phyloP scores from a whole-genome alignment of 2,113 vertebrate genomes.

The Chroicocephalus ridibundus region DNA sequence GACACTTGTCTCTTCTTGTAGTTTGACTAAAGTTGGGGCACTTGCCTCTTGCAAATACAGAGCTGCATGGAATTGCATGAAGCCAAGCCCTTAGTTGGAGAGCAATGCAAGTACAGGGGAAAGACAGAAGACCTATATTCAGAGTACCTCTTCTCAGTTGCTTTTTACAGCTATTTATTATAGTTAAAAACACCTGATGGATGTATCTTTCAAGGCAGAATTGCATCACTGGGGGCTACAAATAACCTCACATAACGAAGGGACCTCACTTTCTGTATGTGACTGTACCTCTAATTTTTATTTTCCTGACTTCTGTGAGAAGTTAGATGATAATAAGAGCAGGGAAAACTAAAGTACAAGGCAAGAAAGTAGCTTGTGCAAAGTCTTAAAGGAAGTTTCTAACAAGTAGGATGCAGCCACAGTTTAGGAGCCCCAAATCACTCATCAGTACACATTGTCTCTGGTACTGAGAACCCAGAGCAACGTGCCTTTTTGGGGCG shows the following conservation, averaged over 20 bases:
- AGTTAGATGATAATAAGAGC: background rate
- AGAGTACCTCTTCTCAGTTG: background rate
- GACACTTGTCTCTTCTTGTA: background rate
- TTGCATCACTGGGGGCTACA: background rate
- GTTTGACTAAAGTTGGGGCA: background rate
- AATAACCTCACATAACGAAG: background rate
- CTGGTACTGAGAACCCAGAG: background rate
- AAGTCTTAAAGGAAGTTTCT: background rate
- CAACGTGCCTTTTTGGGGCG: fast-evolving
- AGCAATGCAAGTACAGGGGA: background rate
- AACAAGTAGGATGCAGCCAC: background rate
- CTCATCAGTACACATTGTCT: fast-evolving
- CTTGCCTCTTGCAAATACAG: background rate
- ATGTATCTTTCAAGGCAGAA: background rate
- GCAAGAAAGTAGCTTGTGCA: background rate
- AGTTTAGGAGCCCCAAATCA: background rate
- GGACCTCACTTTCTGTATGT: background rate
- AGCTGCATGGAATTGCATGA: background rate
- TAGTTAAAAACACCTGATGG: background rate
- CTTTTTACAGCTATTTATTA: background rate
- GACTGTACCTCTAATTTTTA: background rate
- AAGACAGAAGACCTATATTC: background rate
- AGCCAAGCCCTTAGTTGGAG: background rate
- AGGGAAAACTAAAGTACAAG: background rate
- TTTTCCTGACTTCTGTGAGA: background rate